Percentiles rank a stretch among this genome's conserved stretches.
Conservation (phyloP, 2,888 invertebrate genomes). For the Odontomyia ornata region DNA sequence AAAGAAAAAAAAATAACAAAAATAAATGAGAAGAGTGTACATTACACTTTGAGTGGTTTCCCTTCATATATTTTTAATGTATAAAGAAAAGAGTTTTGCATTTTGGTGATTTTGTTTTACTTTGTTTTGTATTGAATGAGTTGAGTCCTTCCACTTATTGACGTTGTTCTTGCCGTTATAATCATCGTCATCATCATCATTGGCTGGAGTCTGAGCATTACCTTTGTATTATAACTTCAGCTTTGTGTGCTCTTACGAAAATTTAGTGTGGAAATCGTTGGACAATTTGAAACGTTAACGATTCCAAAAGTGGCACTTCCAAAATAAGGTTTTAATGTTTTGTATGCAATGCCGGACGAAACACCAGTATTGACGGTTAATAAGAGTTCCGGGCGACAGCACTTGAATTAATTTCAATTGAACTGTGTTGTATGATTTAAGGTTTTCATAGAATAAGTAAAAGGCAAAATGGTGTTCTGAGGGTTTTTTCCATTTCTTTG, state of each 20-base stretch:
- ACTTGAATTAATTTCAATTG: not conserved
- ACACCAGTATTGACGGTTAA: slow-evolving; percentile 11
- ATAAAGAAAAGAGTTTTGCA: slow-evolving; percentile 31
- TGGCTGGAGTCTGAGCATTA: too few relatives aligned
- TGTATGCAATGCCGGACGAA: not conserved
- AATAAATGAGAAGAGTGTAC: slow-evolving; percentile 41
- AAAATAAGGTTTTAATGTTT: slow-evolving; percentile 11
- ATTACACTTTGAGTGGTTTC: slow-evolving; percentile 45
- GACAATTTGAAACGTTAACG: slow-evolving; percentile 6
- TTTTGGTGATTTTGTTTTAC: slow-evolving; percentile 8
- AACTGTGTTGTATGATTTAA: too few relatives aligned
- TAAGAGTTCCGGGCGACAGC: slow-evolving; percentile 22
- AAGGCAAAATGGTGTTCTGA: too few relatives aligned
- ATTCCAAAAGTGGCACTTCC: slow-evolving; percentile 19
- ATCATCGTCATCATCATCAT: not conserved
- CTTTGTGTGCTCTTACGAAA: too few relatives aligned
- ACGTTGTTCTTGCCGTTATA: not conserved
- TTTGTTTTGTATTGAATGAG: not conserved
- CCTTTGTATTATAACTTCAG: too few relatives aligned
- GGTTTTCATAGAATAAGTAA: too few relatives aligned
- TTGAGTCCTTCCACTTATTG: not conserved
- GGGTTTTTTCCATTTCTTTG: too few relatives aligned
- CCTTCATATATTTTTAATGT: not conserved
- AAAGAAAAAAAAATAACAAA: not conserved
- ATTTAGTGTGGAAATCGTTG: not conserved